Conservation (phyloP, 1,140 invertebrate species). For the Mercenaria mercenaria region DNA sequence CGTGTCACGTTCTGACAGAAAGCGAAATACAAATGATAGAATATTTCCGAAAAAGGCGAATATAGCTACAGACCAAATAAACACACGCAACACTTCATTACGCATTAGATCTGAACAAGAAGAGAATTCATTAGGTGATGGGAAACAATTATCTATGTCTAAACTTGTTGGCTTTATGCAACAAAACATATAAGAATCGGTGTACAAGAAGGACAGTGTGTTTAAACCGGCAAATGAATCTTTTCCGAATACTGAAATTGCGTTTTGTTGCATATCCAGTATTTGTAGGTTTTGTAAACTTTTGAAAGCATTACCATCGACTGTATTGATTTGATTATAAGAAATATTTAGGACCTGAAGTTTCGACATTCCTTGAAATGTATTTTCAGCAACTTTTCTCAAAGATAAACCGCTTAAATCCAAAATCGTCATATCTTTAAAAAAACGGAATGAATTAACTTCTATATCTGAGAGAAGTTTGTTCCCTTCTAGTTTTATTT, state of each 20-base stretch:
- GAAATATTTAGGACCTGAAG: conserved; percentile 49
- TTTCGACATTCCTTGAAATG: conserved; percentile 38
- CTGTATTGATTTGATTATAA: background rate
- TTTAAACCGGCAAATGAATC: background rate
- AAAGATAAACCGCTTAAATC: conserved; percentile 27
- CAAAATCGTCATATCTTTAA: conserved; percentile 10
- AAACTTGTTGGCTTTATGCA: conserved; percentile 25
- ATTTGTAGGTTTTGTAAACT: background rate
- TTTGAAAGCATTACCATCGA: background rate
- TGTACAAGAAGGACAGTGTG: background rate
- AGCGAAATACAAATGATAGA: conserved; percentile 67
- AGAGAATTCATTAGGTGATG: conserved; percentile 72
- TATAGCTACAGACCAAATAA: conserved; percentile 77
- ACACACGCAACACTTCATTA: conserved; percentile 65
- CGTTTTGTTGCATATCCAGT: background rate
- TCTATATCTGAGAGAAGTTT: background rate
- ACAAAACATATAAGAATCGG: conserved; percentile 25
- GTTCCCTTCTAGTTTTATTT: conserved; percentile 53
- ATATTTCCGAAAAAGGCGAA: conserved; percentile 73
- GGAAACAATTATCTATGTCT: conserved; percentile 66
- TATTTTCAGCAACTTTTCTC: background rate
- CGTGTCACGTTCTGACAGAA: conserved; percentile 52
- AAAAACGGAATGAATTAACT: conserved; percentile 31
- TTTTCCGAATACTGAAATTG: background rate
- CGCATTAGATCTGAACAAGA: conserved; percentile 76